Evolutionary conservation across 2,888 invertebrate species (phyloP).

Genomic region (Oscheius sp.): DNA sequence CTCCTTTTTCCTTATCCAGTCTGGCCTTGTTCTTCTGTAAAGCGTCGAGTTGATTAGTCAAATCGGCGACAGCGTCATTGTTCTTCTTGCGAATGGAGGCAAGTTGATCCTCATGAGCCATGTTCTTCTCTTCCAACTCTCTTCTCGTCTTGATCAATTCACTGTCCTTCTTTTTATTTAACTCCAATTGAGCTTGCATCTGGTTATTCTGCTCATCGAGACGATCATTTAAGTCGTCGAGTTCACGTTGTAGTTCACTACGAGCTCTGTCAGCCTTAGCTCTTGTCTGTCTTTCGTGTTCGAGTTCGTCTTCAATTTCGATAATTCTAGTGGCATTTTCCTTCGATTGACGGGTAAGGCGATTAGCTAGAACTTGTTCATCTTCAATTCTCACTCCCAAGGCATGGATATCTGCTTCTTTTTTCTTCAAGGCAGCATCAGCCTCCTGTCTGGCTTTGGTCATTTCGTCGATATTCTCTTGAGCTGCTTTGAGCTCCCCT

Average conservation of each 20-base stretch:
- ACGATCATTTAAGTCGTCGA: constrained; percentile 95
- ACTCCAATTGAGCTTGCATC: constrained; percentile 77
- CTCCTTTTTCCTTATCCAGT: constrained; percentile 59
- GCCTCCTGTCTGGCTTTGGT: constrained; percentile 65
- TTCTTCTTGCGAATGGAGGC: constrained; percentile 98
- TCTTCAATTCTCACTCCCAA: constrained; percentile 96
- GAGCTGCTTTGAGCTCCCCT: constrained; percentile 70
- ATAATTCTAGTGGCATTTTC: constrained; percentile 94
- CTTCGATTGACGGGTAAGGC: constrained; percentile 97
- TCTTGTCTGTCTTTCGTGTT: constrained; percentile 79
- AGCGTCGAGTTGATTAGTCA: constrained; percentile 99
- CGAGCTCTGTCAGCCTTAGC: constrained; percentile 90
- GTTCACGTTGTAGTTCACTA: constrained; percentile 92
- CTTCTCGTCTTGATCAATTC: constrained; percentile 97
- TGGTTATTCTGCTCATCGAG: constrained; percentile 79
- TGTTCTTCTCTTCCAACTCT: constrained; percentile 92
- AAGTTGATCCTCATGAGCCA: constrained; percentile 95
- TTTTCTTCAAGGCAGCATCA: constrained; percentile 70
- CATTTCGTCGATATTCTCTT: constrained; percentile 69
- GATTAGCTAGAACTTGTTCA: constrained; percentile 94
- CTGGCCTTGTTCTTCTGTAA: constrained; percentile 95
- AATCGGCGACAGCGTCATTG: constrained; percentile 97
- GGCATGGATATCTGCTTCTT: constrained; percentile 94
- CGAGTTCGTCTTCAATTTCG: constrained; percentile 98
- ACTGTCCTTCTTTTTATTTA: constrained; percentile 99